phyloP scores from a whole-genome alignment of 2,888 invertebrate genomes.

The Schizaphis graminum region DNA sequence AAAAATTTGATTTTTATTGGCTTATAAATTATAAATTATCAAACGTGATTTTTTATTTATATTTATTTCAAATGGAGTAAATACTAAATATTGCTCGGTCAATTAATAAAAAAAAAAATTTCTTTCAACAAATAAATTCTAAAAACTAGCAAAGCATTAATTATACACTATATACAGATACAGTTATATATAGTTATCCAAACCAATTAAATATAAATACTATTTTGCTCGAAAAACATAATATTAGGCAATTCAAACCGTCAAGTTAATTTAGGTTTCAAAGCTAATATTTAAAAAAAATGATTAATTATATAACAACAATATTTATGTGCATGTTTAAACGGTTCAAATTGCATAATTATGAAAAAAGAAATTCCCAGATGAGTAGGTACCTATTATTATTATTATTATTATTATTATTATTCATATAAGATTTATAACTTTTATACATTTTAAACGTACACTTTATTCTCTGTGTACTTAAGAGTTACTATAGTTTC shows the following conservation, averaged over 20 bases:
- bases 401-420: constrained; percentile 12
- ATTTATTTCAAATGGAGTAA: neutral
- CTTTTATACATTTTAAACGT: neutral
- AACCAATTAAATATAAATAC: no score
- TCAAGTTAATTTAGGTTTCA: neutral
- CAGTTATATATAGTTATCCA: no score
- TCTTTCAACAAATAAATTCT: neutral
- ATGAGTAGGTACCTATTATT: neutral
- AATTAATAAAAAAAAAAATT: neutral
- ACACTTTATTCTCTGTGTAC: neutral
- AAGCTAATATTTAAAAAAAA: neutral
- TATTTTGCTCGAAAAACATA: neutral
- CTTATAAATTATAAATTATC: neutral
- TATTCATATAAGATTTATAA: constrained; percentile 1
- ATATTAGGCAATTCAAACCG: neutral
- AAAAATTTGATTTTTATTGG: constrained; percentile 2
- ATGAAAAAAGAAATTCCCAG: neutral
- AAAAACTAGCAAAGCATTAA: neutral
- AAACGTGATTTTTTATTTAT: neutral
- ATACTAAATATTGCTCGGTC: no score
- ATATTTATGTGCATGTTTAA: neutral
- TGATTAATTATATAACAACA: constrained; percentile 5
- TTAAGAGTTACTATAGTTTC: constrained; percentile 38
- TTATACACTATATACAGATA: no score
- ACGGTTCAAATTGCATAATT: neutral